Conservation (phyloP, 2,113 vertebrate species). For the Promerops cafer region DNA sequence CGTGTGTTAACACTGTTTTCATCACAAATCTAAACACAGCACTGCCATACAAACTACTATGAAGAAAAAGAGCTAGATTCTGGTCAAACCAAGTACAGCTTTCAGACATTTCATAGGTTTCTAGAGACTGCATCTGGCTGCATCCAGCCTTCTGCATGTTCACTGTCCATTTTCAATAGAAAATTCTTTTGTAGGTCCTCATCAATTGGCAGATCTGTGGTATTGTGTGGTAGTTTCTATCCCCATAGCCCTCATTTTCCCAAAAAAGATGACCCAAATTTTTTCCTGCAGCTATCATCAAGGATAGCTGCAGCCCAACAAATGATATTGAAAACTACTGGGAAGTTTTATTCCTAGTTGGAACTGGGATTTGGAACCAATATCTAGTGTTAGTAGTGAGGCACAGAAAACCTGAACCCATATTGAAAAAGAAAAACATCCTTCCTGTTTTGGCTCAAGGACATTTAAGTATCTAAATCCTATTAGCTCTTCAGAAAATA, state of each 20-base stretch:
- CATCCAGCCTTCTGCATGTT: neutral
- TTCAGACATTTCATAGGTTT: neutral
- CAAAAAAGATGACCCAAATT: neutral
- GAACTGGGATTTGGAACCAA: neutral
- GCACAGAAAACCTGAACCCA: neutral
- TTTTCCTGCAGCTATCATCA: neutral
- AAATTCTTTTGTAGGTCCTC: neutral
- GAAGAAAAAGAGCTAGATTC: neutral
- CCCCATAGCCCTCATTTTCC: neutral
- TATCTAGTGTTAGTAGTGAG: neutral
- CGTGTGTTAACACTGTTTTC: neutral
- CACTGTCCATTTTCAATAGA: neutral
- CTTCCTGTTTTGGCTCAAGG: neutral
- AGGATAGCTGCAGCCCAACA: neutral
- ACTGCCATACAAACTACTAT: rapidly evolving
- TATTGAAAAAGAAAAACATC: neutral
- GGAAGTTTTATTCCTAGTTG: neutral
- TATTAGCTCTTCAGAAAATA: neutral
- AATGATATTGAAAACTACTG: neutral
- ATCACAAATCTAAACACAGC: neutral
- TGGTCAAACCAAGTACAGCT: neutral
- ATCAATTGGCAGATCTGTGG: neutral
- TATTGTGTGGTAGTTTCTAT: neutral
- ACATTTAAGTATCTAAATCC: neutral
- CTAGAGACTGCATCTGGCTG: neutral